Base-by-base conservation (phyloP, 2,888 invertebrate genomes). In the Deroplatys truncata region DNA sequence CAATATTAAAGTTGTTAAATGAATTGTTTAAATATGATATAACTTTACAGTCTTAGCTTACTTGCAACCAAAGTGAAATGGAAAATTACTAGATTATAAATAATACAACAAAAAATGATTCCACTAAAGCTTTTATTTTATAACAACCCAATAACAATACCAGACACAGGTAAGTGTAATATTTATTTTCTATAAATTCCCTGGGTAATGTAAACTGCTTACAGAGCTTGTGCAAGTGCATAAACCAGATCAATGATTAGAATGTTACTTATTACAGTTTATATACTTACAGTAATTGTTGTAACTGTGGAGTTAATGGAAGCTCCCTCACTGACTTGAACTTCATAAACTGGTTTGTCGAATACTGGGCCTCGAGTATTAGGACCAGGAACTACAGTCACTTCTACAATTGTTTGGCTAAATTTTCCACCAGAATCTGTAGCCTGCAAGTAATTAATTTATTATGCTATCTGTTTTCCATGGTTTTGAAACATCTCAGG, bases 291-390 rank as follows among this genome's bases (percentile, higher is more conserved):
- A 91, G 95, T 95, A 28, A 98, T 96, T 16, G 97, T 97, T 0
- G 96, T 96, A 9, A 98, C 97, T 0, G 97, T 97, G 0, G 98
- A 97, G 92, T 98, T 98, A 90, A 98, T 96, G 82, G 98, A 96
- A 5, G 97, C 98, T 3, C 98, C 98, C 93, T 98, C 98, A 91
- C 98, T 98, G 16, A 98, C 97, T 91, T 97, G 97, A 4, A 98
- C 97, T 92, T 97, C 97, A 93, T 98, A 98, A 3, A 97, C 95
- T n/a, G 96, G 93, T 90, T 97, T 96, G 1, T 96, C 95, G 93
- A 98, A 98, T 89, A 96, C 95, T 0, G 98, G 98, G 15, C 98
- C 97, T 91, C 96, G 96, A 16, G 94, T 97, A 94, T 96, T 98
- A 88, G 95, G 98, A 2, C 98, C 98, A 0, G 98, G 97, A 16